phyloP scores from a whole-genome alignment of 1,140 invertebrate species.

The Brachionus manjavacas region DNA sequence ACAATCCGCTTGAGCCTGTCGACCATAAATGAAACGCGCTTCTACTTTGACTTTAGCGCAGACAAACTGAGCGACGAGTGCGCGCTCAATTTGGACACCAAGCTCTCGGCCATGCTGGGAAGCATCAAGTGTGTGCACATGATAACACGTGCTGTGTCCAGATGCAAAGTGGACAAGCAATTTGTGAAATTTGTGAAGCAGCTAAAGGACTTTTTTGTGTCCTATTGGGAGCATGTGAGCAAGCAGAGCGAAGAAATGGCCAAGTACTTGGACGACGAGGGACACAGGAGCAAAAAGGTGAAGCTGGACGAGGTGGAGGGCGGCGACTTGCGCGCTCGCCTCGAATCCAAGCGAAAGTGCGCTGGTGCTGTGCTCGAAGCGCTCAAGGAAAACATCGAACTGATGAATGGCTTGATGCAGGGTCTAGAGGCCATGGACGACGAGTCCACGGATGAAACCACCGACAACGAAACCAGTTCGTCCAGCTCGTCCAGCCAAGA shows the following conservation, averaged over 20 bases:
- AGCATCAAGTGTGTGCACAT: neutral
- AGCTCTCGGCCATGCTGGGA: neutral
- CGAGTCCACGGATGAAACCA: neutral
- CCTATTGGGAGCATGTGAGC: neutral
- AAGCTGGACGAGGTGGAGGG: neutral
- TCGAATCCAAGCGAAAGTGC: neutral
- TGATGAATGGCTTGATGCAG: neutral
- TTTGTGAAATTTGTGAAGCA: constrained; percentile 14
- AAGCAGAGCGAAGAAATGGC: neutral
- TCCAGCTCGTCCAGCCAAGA: neutral
- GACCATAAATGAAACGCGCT: constrained; percentile 24
- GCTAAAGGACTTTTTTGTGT: neutral
- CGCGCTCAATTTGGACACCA: neutral
- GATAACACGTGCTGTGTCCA: neutral
- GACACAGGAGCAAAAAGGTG: neutral
- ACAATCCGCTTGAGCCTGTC: neutral
- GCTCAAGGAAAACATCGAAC: neutral
- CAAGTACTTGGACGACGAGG: neutral
- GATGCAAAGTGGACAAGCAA: neutral
- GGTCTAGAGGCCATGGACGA: neutral
- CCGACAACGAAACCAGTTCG: neutral
- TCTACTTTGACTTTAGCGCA: neutral
- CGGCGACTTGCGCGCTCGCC: neutral
- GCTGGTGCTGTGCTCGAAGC: neutral
- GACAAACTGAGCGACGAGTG: neutral